Base-by-base conservation (phyloP, 1,140 invertebrate genomes). In the Sycobia sp. region DNA sequence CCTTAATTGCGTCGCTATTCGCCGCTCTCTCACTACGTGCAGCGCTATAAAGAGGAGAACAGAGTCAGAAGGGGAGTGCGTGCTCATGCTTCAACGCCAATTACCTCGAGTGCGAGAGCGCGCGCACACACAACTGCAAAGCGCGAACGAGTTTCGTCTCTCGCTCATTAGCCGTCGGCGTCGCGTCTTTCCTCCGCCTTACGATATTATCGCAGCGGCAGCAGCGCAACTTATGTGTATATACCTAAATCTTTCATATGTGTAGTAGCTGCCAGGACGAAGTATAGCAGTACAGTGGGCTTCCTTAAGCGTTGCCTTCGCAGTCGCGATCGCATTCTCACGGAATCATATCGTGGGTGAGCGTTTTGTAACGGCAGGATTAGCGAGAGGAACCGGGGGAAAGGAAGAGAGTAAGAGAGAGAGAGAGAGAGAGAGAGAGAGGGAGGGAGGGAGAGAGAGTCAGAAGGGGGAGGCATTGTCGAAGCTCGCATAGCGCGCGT, bases 41-140 rank as follows among this genome's bases (percentile, higher is more conserved):
- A 8, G 13, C 32, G 29, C 50, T n/a, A 49, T 8, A 7, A 41
- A 46, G 44, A 14, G 68, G 69, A 71, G 60, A 62, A 69, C 69
- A 65, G 61, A 39, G 43, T 61, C 66, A 9, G n/a, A 49, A 32
- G 9, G 46, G 44, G 57, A 64, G 63, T 58, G 56, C 36, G 54
- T 53, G 62, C 66, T 61, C 67, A 65, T 68, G 69, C 71, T 70
- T 74, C 69, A 69, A 44, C 72, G 72, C 74, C 71, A 77, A 73
- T 77, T 76, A 76, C 68, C 59, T 61, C 47, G 20, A 55, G 66
- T 50, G 44, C 34, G 38, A 46, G 65, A 67, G 69, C 60, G 71
- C 65, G 67, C 68, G 68, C 68, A 57, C 68, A n/a, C n/a, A n/a
- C n/a, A n/a, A n/a, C n/a, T n/a, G n/a, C n/a, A n/a, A n/a, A n/a